Percentiles rank a stretch among this genome's conserved stretches.
These are phyloP conservation scores for Ceratina japonica DNA, from an alignment of 1,140 invertebrate species.

Conservation along the genomic window DNA sequence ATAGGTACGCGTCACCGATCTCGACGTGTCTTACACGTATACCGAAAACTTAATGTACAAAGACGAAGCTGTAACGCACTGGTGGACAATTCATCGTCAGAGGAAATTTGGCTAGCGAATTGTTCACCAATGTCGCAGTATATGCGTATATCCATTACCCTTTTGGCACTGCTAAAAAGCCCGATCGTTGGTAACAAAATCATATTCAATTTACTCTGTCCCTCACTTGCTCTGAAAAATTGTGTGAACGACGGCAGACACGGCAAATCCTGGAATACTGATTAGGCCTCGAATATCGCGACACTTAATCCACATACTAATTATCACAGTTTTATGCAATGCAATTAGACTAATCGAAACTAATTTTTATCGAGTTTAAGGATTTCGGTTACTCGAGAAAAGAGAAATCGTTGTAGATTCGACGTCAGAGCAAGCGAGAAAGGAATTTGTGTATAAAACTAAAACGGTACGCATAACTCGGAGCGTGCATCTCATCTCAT, in stretches of 20 bases:
- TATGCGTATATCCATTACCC: conserved; percentile 56
- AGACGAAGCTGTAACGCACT: conserved; percentile 48
- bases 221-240: conserved; percentile 47
- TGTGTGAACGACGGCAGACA: conserved; percentile 2
- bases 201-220: background rate
- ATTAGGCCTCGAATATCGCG: conserved; percentile 33
- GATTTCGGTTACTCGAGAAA: background rate
- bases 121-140: background rate
- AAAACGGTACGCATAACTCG: background rate
- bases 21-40: conserved; percentile 50
- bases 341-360: conserved; percentile 3
- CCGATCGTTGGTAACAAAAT: conserved; percentile 54
- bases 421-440: conserved; percentile 46
- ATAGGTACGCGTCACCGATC: conserved; percentile 46
- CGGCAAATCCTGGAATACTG: conserved; percentile 6
- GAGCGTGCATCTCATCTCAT: conserved; percentile 46
- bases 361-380: background rate
- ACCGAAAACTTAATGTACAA: conserved; percentile 63
- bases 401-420: background rate
- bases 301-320: conserved; percentile 27
- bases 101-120: no score
- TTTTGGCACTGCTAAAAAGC: conserved; percentile 71
- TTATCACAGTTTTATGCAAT: conserved; percentile 40
- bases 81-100: no score
- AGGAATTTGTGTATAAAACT: conserved; percentile 25